phyloP scores from a whole-genome alignment of 2,797 vertebrate genomes.

The Lemur catta region DNA sequence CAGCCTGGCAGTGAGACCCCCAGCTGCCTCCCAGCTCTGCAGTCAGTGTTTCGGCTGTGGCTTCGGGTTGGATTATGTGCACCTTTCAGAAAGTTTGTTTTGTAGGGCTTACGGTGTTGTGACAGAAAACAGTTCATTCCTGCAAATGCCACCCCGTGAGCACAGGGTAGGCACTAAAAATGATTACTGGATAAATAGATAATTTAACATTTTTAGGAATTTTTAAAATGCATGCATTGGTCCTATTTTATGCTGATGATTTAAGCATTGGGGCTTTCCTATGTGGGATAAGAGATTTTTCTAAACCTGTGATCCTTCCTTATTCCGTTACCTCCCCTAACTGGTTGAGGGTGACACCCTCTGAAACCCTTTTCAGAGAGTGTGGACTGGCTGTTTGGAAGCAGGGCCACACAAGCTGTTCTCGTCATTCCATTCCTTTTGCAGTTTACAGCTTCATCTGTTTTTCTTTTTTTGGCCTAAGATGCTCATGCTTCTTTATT shows the following conservation, averaged over 20 bases:
- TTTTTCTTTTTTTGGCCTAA: background rate
- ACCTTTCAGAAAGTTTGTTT: background rate
- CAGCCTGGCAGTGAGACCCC: background rate
- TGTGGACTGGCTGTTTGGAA: background rate
- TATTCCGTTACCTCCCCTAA: background rate
- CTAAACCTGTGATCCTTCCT: background rate
- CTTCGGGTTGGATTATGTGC: background rate
- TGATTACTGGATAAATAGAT: background rate
- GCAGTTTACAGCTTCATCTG: background rate
- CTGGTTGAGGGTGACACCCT: background rate
- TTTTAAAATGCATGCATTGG: background rate
- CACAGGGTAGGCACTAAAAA: background rate
- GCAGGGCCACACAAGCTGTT: background rate
- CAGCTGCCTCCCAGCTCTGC: background rate
- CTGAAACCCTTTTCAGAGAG: background rate
- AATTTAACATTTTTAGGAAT: background rate
- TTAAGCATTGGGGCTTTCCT: background rate
- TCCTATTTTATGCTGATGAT: background rate
- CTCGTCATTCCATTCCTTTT: background rate
- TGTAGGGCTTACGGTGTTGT: background rate
- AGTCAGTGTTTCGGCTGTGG: background rate
- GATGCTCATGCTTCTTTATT: constrained; percentile 41
- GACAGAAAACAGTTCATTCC: background rate
- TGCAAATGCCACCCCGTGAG: background rate
- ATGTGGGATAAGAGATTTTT: background rate